A percentile compares a stretch with the other conserved stretches of the same genome.
Evolutionary conservation across 2,888 invertebrate genomes (phyloP).

Genomic region (Oligia fasciuncula): DNA sequence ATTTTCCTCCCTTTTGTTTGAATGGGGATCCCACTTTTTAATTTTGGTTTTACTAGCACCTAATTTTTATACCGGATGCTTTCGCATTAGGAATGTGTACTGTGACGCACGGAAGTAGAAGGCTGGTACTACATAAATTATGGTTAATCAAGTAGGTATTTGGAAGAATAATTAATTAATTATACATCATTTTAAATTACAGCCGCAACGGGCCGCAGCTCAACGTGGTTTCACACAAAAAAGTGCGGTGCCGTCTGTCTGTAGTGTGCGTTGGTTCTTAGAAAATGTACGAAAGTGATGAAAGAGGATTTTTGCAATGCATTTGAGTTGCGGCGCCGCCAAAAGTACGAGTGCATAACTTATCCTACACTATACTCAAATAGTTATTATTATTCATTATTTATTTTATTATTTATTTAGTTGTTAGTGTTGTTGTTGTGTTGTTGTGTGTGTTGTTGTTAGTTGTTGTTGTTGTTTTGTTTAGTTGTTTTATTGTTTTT

Average conservation of each 20-base stretch:
- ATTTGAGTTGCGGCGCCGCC: neutral
- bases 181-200: neutral
- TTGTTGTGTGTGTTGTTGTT: no score
- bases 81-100: neutral
- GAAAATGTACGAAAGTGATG: neutral
- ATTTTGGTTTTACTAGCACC: slow-evolving; percentile 8
- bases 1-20: slow-evolving; percentile 37
- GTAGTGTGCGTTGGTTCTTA: neutral
- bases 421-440: no score
- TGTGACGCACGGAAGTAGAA: neutral
- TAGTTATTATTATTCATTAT: no score
- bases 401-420: no score
- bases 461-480: no score
- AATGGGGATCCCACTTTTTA: neutral
- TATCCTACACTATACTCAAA: neutral
- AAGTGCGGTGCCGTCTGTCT: neutral
- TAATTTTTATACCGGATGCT: neutral
- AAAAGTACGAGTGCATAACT: neutral
- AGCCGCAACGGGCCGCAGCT: neutral
- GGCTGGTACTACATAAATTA: no score
- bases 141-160: neutral
- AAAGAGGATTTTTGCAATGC: neutral
- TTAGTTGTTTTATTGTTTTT: no score
- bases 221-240: neutral
- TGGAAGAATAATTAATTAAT: neutral